Evolutionary conservation across 37 sponge, comb jelly and placozoan species (phyloP), one percentile per base, ranked within the genome.

Genomic region (Haliclona indistincta): DNA sequence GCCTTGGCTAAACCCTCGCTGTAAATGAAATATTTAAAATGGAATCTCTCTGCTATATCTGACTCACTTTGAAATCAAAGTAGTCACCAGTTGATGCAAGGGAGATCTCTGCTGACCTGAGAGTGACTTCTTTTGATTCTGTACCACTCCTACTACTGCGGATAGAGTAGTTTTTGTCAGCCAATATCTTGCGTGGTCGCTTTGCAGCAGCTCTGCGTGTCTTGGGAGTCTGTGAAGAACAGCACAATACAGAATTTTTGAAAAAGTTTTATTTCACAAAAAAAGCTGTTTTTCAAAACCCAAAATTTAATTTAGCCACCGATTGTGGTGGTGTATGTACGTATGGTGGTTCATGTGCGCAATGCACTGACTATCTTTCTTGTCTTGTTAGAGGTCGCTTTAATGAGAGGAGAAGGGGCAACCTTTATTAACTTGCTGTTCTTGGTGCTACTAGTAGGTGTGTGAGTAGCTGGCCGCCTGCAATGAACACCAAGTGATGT

Each of bases 31-130:
- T 26, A 32, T 23, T 20, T 22, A 58, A n/a, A 23, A 74, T 11
- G 39, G 3, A 52, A n/a, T n/a, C n/a, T n/a, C n/a, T 41, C 36
- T 49, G 20, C 8, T 70, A 4, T 70, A n/a, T n/a, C n/a, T 10
- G n/a, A 43, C 56, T 63, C 11, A 89, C 90, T 78, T 90, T 86
- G 36, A 90, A 90, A 4, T 90, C 91, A 55, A 83, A 74, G 80
- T 90, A 90, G 0, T 82, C 77, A 25, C 75, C 68, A 15, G 86
- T 79, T 0, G 91, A 90, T 5, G 91, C 91, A 32, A 90, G 43
- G 38, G 91, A 90, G 0, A 52, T 34, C 44, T 90, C 71, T 22
- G 45, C 15, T 0, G 72, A 68, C 41, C 80, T 83, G 61, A 83
- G 17, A 22, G 70, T 28, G 26, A 45, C 74, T 17, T 88, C 84